Evolutionary conservation across 2,113 vertebrate species (phyloP).

Genomic region (Peromyscus polionotus): DNA sequence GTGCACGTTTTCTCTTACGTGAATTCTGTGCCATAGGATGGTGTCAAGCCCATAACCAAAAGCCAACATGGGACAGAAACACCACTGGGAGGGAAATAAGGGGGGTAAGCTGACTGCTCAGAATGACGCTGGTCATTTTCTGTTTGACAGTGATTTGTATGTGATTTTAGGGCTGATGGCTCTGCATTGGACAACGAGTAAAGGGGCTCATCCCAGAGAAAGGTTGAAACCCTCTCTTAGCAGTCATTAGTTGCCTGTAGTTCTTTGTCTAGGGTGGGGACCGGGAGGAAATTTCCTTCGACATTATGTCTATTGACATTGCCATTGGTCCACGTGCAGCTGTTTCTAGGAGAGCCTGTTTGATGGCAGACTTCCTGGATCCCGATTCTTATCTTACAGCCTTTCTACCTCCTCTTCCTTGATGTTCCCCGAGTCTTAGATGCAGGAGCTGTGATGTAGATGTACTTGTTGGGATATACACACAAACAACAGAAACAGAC

Average conservation of each 20-base stretch:
- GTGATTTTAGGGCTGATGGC: background rate
- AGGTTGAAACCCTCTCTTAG: too few relatives aligned
- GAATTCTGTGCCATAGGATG: background rate
- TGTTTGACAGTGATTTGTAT: slow-evolving; percentile 42
- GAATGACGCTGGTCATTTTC: background rate
- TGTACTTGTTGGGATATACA: background rate
- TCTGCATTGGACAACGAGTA: background rate
- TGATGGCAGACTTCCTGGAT: background rate
- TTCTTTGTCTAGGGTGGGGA: background rate
- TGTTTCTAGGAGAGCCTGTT: background rate
- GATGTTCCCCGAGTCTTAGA: background rate
- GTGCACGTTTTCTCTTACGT: background rate
- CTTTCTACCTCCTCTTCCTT: background rate
- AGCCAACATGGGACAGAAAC: background rate
- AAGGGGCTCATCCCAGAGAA: background rate
- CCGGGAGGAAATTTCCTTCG: background rate
- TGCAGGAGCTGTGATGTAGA: background rate
- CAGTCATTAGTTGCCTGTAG: background rate
- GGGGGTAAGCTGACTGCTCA: background rate
- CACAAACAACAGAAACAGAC: background rate
- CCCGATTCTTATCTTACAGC: background rate
- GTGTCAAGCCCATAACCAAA: background rate
- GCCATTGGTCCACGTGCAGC: background rate
- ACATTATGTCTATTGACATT: background rate
- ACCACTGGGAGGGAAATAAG: background rate